A percentile compares a stretch with the other conserved stretches of the same genome.
Evolutionary conservation across 2,888 invertebrate genomes (phyloP).

Genomic region (Mechanitis mazaeus): DNA sequence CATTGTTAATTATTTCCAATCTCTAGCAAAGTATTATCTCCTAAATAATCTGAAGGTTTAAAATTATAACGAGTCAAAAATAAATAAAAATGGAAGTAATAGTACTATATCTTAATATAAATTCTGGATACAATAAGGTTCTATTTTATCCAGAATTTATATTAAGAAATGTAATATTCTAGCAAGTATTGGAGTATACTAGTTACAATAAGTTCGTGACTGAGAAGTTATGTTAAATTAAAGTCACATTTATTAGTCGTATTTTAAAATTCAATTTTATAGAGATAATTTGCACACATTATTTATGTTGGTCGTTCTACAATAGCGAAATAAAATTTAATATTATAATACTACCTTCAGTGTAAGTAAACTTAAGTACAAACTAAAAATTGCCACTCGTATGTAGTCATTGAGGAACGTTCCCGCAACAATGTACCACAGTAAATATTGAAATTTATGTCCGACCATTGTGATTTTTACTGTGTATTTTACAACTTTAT

Average conservation of each 20-base stretch:
- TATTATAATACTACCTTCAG: neutral
- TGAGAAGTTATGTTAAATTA: constrained; percentile 30
- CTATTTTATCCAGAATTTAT: too few relatives aligned
- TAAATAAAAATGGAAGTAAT: too few relatives aligned
- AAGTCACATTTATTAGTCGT: constrained; percentile 40
- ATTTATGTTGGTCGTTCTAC: constrained; percentile 30
- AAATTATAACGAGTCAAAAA: too few relatives aligned
- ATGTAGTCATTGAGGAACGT: constrained; percentile 38
- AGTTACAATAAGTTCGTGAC: neutral
- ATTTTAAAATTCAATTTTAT: constrained; percentile 51
- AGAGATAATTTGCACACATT: constrained; percentile 41
- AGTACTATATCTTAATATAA: too few relatives aligned
- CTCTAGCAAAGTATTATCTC: too few relatives aligned
- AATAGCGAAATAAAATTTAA: constrained; percentile 20
- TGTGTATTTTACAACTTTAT: constrained; percentile 61
- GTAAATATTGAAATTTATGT: constrained; percentile 65
- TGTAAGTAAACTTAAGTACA: neutral
- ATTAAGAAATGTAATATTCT: too few relatives aligned
- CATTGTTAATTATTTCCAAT: too few relatives aligned
- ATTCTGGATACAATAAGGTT: too few relatives aligned
- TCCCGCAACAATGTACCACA: constrained; percentile 49
- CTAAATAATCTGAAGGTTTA: too few relatives aligned
- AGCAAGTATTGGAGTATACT: too few relatives aligned
- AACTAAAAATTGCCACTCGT: neutral
- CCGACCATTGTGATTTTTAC: constrained; percentile 45